Evolutionary conservation across 2,113 vertebrate species (phyloP).

Genomic region (Atrichornis clamosus): DNA sequence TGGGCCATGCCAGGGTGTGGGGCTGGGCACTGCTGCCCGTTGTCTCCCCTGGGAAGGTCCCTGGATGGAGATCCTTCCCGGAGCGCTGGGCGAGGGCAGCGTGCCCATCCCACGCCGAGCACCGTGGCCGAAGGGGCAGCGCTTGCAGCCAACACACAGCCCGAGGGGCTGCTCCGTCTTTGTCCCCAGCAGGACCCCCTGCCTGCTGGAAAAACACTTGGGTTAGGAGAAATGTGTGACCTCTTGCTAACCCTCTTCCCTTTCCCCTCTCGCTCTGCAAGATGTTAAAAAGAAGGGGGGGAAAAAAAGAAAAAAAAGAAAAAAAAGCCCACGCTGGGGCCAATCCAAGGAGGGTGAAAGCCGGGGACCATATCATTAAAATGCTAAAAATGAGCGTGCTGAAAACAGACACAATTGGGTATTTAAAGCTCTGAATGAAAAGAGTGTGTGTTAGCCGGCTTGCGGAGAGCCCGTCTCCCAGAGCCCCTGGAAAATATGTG

Average conservation of each 20-base stretch:
- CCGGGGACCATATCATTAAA: conserved; percentile 47
- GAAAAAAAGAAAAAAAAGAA: accelerated
- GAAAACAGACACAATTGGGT: conserved; percentile 60
- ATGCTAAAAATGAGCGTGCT: conserved; percentile 61
- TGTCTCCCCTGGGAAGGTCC: not conserved
- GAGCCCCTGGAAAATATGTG: conserved; percentile 62
- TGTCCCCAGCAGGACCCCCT: conserved; percentile 12
- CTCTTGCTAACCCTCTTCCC: conserved; percentile 51
- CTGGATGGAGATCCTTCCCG: not conserved
- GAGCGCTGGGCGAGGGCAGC: accelerated
- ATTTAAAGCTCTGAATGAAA: conserved; percentile 63
- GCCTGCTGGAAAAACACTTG: conserved; percentile 53
- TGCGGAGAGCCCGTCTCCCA: conserved; percentile 35
- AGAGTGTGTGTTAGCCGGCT: conserved; percentile 47
- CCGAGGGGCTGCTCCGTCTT: not conserved
- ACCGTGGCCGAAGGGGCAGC: not conserved
- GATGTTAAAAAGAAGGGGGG: not conserved
- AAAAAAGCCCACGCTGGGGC: not conserved
- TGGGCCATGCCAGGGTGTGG: not conserved
- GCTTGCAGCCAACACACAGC: not conserved
- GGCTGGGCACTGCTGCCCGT: not conserved
- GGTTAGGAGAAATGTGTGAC: conserved; percentile 51
- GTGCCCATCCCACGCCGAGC: accelerated
- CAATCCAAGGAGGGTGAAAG: conserved; percentile 29
- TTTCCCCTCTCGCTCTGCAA: not conserved